These are phyloP conservation scores for Caenorhabditis wallacei DNA, from an alignment of 2,888 invertebrate species.

Conservation along the genomic window DNA sequence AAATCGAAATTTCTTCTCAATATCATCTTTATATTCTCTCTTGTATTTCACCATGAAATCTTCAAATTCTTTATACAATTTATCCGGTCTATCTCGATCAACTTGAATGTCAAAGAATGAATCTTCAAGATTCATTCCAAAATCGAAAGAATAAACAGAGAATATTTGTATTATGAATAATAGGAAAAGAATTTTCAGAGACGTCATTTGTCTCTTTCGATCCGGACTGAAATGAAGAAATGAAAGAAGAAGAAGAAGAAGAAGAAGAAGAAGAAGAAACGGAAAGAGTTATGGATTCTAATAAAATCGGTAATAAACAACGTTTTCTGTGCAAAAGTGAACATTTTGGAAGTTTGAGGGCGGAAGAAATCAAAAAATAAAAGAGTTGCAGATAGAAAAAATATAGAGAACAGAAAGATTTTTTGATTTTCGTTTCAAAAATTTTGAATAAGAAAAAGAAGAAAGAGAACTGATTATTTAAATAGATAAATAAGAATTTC, in stretches of 20 bases:
- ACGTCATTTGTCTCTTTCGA: conserved; percentile 20
- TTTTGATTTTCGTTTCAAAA: no score
- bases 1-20: conserved; percentile 46
- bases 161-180: no score
- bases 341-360: conserved; percentile 4
- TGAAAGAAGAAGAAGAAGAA: neutral
- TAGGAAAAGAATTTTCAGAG: conserved; percentile 14
- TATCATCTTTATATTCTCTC: conserved; percentile 33
- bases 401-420: neutral
- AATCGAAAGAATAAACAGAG: neutral
- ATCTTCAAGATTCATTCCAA: neutral
- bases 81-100: conserved; percentile 45
- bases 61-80: conserved; percentile 51
- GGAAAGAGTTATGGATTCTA: conserved; percentile 22
- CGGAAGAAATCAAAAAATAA: neutral
- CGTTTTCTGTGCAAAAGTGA: conserved; percentile 43
- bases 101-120: conserved; percentile 46
- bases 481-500: no score
- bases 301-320: conserved; percentile 42
- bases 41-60: conserved; percentile 51
- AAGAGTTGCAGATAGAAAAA: conserved; percentile 5
- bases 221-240: conserved; percentile 15
- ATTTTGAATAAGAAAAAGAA: no score
- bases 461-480: no score
- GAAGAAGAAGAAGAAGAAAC: conserved; percentile 2